Evolutionary conservation across 2,113 vertebrate genomes (phyloP).

Genomic region (Cinclus cinclus): DNA sequence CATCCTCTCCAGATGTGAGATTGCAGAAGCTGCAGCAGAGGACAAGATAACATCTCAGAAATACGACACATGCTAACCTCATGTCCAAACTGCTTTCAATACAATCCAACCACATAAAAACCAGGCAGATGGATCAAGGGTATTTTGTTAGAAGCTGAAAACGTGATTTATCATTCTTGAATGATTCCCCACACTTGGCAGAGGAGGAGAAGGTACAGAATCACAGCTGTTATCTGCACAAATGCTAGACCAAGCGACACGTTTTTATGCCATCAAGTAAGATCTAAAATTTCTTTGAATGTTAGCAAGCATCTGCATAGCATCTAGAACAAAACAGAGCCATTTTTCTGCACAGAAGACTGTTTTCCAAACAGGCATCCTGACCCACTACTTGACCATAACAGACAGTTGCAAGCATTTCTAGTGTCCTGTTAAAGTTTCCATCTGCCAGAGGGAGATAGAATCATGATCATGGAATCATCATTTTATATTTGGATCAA

Average conservation of each 20-base stretch:
- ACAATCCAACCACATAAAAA: neutral
- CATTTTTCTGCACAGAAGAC: neutral
- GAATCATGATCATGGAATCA: neutral
- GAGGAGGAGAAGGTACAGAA: neutral
- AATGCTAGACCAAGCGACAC: neutral
- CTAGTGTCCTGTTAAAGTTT: neutral
- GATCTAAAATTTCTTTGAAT: neutral
- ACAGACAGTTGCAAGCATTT: neutral
- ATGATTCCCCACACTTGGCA: neutral
- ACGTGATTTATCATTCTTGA: neutral
- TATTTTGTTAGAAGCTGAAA: neutral
- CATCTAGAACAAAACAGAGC: neutral
- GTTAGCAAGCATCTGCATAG: neutral
- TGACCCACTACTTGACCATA: neutral
- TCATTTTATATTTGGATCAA: neutral
- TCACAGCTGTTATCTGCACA: slow-evolving; percentile 14
- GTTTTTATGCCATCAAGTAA: neutral
- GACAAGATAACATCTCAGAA: slow-evolving; percentile 9
- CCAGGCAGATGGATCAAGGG: neutral
- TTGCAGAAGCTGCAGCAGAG: neutral
- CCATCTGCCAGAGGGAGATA: neutral
- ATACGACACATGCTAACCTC: neutral
- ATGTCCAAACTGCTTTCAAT: neutral
- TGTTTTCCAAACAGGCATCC: neutral
- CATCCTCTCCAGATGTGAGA: neutral